Evolutionary conservation across 2,797 vertebrate genomes (phyloP), one percentile per base, ranked within the genome.

Genomic region (Pseudotriccus pelzelni): DNA sequence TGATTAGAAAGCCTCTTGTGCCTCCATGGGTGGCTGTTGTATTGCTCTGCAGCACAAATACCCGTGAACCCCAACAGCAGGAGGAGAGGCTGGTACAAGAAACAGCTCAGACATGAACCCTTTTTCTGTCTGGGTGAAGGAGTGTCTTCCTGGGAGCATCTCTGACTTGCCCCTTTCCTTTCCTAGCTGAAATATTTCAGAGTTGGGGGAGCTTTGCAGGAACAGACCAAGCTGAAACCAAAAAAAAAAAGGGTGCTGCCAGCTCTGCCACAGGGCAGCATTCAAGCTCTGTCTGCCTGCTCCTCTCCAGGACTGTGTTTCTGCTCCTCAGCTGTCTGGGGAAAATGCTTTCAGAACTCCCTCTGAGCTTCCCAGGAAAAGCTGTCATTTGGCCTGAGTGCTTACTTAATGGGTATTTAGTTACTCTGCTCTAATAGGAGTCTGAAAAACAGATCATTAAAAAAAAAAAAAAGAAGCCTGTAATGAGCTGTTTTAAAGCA

Each of bases 401-500:
- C 62, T 70, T 80, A 32, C 50, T 82, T 93, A 87, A 60, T 77
- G 74, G 52, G n/a, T 37, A 39, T 84, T 92, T 84, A 79, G 94
- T 93, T 84, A 56, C 60, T 74, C 30, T 41, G 22, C 64, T 90
- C 41, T 91, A 85, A 75, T 69, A 89, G 72, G 46, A 50, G 39
- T 80, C 72, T 68, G 78, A 80, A 87, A 92, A 83, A 44, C 14
- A 3, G 66, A 56, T 52, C 1, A 17, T 67, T 82, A 37, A 37
- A 46, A 78, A 22, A 46, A 46, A 37, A 43, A 84, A 43, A 73
- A 53, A 24, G 32, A 76, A 87, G 14, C 47, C 36, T 73, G 10
- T 76, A 93, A 89, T 76, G 47, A 82, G 32, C 34, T 70, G 7
- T 30, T 94, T 84, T 32, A 89, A 89, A 85, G 28, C 36, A 80